Conservation (phyloP, 2,888 invertebrate genomes). For the Troilus luridus region DNA sequence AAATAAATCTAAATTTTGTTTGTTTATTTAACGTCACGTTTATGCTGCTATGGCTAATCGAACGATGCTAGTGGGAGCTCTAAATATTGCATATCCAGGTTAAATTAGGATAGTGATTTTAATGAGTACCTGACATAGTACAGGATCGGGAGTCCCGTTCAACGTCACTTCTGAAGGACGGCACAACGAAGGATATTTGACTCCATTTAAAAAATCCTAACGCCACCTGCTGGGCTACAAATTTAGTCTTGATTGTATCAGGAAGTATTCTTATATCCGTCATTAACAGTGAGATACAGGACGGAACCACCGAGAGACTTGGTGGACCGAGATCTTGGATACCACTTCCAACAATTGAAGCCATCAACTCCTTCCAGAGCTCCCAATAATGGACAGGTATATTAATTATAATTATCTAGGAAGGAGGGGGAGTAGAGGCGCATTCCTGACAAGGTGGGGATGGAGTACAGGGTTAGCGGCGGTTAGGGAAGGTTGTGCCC, state of each 20-base stretch:
- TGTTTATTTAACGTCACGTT: too few relatives aligned
- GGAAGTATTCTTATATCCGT: background rate
- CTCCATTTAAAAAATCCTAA: too few relatives aligned
- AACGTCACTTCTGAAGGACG: too few relatives aligned
- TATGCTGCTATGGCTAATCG: too few relatives aligned
- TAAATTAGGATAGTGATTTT: too few relatives aligned
- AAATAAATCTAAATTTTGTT: too few relatives aligned
- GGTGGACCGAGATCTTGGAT: background rate
- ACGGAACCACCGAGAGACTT: background rate
- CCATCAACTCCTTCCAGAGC: background rate
- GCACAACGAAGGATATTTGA: too few relatives aligned
- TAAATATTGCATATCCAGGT: too few relatives aligned
- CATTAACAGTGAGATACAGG: background rate
- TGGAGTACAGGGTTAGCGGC: conserved; percentile 34
- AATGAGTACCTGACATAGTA: too few relatives aligned
- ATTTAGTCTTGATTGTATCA: background rate
- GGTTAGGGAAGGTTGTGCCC: conserved; percentile 18
- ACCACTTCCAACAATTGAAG: background rate
- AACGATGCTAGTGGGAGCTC: too few relatives aligned
- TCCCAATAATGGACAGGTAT: background rate
- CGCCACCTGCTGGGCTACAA: too few relatives aligned
- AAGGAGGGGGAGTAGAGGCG: background rate
- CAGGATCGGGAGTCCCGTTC: too few relatives aligned
- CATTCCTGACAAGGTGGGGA: conserved; percentile 20
- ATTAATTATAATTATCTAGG: background rate